Conservation (phyloP, 2,797 vertebrate genomes). For the Sebastes umbrosus region DNA sequence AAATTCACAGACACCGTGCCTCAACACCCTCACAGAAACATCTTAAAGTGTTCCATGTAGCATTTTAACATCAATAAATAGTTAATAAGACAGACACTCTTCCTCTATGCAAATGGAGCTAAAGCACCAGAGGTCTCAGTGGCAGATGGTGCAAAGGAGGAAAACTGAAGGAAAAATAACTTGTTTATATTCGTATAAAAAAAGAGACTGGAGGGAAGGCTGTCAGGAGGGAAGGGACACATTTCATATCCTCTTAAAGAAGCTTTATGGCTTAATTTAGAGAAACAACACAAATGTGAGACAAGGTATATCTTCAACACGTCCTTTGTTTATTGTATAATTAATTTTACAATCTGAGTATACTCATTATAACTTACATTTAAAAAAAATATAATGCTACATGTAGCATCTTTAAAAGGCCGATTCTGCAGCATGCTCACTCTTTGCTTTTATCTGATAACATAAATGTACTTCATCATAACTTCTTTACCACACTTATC, state of each 20-base stretch:
- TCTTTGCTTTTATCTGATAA: neutral
- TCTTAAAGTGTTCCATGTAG: neutral
- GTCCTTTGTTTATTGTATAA: neutral
- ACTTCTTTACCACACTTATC: neutral
- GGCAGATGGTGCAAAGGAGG: constrained; percentile 39
- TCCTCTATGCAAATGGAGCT: neutral
- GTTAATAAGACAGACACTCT: neutral
- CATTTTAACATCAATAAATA: neutral
- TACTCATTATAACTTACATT: neutral
- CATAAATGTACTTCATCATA: neutral
- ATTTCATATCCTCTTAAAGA: constrained; percentile 1
- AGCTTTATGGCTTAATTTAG: neutral
- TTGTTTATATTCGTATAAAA: constrained; percentile 25
- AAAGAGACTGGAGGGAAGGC: neutral
- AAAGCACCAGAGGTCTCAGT: constrained; percentile 16
- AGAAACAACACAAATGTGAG: neutral
- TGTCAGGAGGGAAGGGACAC: neutral
- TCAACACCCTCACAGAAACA: neutral
- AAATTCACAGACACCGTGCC: neutral
- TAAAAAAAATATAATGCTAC: constrained; percentile 9
- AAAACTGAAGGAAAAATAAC: constrained; percentile 14
- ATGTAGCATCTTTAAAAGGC: neutral
- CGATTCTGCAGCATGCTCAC: neutral
- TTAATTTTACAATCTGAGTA: neutral
- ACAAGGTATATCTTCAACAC: neutral